Percentiles rank a stretch among this genome's conserved stretches.
phyloP scores from a whole-genome alignment of 2,888 invertebrate species.

The Andrena marginata region DNA sequence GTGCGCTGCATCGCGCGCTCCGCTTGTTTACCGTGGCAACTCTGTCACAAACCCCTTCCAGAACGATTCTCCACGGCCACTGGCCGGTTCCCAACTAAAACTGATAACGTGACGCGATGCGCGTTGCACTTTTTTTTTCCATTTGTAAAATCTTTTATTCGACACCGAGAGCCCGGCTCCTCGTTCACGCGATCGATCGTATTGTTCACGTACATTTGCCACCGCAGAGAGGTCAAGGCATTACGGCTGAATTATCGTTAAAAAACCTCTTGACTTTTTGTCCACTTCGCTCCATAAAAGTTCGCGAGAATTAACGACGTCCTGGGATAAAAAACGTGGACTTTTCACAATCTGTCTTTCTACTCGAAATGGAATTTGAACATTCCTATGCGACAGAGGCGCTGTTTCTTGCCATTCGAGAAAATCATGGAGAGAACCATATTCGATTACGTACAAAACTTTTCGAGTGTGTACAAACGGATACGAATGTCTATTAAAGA shows the following conservation, averaged over 20 bases:
- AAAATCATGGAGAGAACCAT: background rate
- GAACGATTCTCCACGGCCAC: constrained; percentile 9
- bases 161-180: too few species aligned
- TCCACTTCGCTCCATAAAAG: background rate
- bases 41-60: background rate
- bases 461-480: constrained; percentile 7
- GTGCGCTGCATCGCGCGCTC: background rate
- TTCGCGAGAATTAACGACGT: background rate
- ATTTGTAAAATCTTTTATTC: too few species aligned
- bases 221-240: background rate
- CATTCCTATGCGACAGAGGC: background rate
- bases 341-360: background rate
- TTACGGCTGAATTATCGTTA: constrained; percentile 1
- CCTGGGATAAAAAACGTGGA: background rate
- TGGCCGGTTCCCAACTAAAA: background rate
- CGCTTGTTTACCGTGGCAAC: background rate
- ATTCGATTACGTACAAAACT: constrained; percentile 31
- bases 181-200: too few species aligned
- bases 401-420: background rate
- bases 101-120: constrained; percentile 9
- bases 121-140: constrained; percentile 7
- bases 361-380: constrained; percentile 10
- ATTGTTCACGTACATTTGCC: too few species aligned
- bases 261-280: background rate
- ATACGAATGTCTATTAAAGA: constrained; percentile 42